Base-by-base conservation (phyloP, 1,140 invertebrate genomes). In the Galleria mellonella region DNA sequence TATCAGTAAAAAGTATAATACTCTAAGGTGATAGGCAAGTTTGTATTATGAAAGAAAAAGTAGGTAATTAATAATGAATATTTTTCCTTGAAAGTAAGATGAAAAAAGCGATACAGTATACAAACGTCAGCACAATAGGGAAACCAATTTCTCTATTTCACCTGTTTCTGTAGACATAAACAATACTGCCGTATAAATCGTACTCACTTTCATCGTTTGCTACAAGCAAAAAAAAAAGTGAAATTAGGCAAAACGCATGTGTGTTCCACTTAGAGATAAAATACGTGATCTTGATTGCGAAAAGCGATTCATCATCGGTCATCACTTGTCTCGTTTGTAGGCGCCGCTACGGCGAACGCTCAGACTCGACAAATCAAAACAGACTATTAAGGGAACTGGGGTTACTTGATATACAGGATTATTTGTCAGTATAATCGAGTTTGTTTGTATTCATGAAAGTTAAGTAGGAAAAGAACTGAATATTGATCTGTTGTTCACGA, bases 231-330 rank as follows among this genome's bases (percentile, higher is more conserved):
- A 37, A 61, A 66, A 71, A 69, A 66, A 62, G 51, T 70, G 58
- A 70, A 71, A 75, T 65, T 67, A 67, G 72, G 44, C 58, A 72
- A 73, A 73, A 66, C 63, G 43, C 64, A 57, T 71, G 72, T 62
- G 62, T 68, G 66, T 69, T 59, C 70, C 50, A 77, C 46, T 63
- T 70, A 45, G 9, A 49, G 54, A 40, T 47, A 51, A 51, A 51
- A 65, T 58, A 56, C 55, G 55, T 67, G 64, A 73, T 75, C 69
- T 72, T 51, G 55, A 68, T 69, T 66, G 50, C 48, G 46, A 61
- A 72, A 69, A 71, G 28, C 49, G 45, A 67, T 55, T 60, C 44
- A 63, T 76, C 75, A 74, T 71, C 71, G 71, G 29, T 23, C 17
- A 23, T 23, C 17, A 23, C 17, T 23, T 23, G 17, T 62, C n/a